phyloP scores from a whole-genome alignment of 2,113 vertebrate species.

The Pantherophis guttatus region DNA sequence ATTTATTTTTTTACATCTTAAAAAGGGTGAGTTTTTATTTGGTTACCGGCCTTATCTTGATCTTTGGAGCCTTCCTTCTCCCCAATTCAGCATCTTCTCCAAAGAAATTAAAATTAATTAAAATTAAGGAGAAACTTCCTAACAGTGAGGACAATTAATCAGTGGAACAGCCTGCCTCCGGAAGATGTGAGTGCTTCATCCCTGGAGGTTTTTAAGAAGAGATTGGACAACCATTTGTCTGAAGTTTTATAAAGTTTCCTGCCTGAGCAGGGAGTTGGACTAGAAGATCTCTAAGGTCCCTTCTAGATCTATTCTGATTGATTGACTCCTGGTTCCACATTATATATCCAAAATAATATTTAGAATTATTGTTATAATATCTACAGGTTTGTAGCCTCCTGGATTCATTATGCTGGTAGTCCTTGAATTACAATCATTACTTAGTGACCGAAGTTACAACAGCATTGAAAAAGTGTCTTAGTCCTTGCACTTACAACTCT shows the following conservation, averaged over 20 bases:
- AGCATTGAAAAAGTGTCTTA: background rate
- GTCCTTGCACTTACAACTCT: background rate
- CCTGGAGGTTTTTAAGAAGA: background rate
- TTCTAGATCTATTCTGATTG: background rate
- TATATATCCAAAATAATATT: background rate
- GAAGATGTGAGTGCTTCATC: background rate
- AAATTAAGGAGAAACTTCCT: background rate
- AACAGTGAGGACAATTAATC: background rate
- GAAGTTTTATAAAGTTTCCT: background rate
- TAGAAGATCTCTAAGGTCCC: background rate
- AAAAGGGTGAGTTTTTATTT: background rate
- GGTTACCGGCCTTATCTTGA: background rate
- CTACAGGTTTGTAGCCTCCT: background rate
- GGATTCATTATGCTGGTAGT: background rate
- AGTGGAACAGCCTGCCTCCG: background rate
- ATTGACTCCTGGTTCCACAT: background rate
- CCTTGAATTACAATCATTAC: background rate
- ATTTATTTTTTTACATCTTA: background rate
- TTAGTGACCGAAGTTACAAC: background rate
- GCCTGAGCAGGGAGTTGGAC: background rate
- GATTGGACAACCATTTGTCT: background rate
- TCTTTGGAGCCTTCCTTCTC: background rate
- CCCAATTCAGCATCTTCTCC: background rate
- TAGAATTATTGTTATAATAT: background rate
- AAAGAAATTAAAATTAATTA: background rate